Evolutionary conservation across 2,888 invertebrate species (phyloP).

Genomic region (Spodoptera picta): DNA sequence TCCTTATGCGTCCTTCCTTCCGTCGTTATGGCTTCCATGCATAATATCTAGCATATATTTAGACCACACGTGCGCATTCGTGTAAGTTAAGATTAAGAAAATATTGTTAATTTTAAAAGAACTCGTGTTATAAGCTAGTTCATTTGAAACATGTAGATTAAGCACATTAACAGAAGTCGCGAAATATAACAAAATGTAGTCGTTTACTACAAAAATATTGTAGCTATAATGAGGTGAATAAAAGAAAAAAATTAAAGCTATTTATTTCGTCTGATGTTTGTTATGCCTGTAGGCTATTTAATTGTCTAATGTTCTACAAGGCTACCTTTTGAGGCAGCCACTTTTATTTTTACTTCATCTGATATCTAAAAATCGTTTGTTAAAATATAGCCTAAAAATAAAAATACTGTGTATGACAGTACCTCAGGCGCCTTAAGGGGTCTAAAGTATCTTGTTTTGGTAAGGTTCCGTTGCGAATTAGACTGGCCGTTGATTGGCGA

Average conservation of each 20-base stretch:
- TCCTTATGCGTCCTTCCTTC: slow-evolving; percentile 54
- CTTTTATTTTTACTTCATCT: neutral
- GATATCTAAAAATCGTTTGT: too few species aligned
- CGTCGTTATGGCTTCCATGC: slow-evolving; percentile 40
- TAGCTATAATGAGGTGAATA: neutral
- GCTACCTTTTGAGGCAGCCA: neutral
- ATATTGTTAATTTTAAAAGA: neutral
- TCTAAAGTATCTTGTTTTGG: too few species aligned
- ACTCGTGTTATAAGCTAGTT: too few species aligned
- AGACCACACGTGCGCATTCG: slow-evolving; percentile 46
- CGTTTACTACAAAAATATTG: too few species aligned
- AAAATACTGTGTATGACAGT: too few species aligned
- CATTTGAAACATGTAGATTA: too few species aligned
- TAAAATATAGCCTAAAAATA: too few species aligned
- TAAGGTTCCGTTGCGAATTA: too few species aligned
- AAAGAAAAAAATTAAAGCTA: neutral
- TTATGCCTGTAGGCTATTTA: slow-evolving; percentile 2
- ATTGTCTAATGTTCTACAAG: neutral
- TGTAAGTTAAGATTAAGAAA: slow-evolving; percentile 2
- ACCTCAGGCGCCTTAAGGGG: too few species aligned
- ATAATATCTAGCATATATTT: slow-evolving; percentile 29
- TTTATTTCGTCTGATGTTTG: neutral
- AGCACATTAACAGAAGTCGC: too few species aligned
- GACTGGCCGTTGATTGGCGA: too few species aligned
- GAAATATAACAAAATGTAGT: too few species aligned